Evolutionary conservation across 2,797 vertebrate genomes (phyloP).

Genomic region (Anguilla anguilla): DNA sequence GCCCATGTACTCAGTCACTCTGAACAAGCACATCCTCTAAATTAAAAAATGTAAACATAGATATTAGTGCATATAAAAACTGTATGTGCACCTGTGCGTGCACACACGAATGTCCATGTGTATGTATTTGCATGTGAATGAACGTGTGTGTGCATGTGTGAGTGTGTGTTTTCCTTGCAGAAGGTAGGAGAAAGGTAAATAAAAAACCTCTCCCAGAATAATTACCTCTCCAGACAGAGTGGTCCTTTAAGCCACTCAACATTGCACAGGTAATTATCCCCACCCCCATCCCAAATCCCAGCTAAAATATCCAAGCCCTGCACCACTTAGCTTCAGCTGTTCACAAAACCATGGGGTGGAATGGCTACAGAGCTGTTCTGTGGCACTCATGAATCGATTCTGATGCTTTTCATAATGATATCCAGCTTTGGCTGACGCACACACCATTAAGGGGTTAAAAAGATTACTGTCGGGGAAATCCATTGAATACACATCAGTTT

Average conservation of each 20-base stretch:
- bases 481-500: neutral
- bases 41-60: neutral
- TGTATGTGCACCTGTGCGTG: conserved; percentile 11
- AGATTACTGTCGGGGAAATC: conserved; percentile 7
- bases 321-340: conserved; percentile 10
- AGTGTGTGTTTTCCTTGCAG: conserved; percentile 29
- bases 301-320: conserved; percentile 11
- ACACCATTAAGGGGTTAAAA: conserved; percentile 16
- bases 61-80: conserved; percentile 20
- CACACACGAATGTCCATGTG: neutral
- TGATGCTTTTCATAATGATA: conserved; percentile 9
- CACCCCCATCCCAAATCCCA: conserved; percentile 4
- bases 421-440: neutral
- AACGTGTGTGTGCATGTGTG: conserved; percentile 17
- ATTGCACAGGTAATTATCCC: conserved; percentile 13
- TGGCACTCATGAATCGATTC: neutral
- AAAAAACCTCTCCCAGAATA: conserved; percentile 19
- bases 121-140: conserved; percentile 29
- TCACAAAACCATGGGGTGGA: neutral
- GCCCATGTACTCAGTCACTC: neutral
- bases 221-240: conserved; percentile 13
- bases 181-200: conserved; percentile 37
- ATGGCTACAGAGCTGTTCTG: neutral
- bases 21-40: neutral
- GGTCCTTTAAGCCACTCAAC: conserved; percentile 14